These are phyloP conservation scores for Sylvietta virens DNA, from an alignment of 2,113 vertebrate species.

Conservation along the genomic window DNA sequence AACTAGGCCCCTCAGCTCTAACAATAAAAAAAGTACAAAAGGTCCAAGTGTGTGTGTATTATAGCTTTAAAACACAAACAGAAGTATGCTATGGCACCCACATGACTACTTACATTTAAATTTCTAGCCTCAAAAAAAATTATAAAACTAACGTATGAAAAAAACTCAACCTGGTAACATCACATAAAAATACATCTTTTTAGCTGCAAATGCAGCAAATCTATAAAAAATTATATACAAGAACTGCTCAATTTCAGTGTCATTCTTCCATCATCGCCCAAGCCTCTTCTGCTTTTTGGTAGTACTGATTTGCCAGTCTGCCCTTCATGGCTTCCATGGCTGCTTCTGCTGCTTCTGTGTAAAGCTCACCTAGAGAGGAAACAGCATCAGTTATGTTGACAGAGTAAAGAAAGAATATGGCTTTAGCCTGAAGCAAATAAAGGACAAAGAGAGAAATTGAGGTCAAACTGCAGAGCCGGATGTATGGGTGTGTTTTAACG, in stretches of 20 bases:
- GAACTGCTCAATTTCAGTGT: not conserved
- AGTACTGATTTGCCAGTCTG: constrained; percentile 91
- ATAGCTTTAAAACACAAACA: not conserved
- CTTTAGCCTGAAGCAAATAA: not conserved
- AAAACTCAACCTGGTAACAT: not conserved
- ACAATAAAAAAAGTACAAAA: constrained; percentile 19
- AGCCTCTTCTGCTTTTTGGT: constrained; percentile 93
- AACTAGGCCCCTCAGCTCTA: not conserved
- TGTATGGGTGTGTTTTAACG: not conserved
- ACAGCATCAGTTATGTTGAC: not conserved
- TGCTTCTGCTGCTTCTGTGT: constrained; percentile 91
- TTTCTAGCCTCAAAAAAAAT: constrained; percentile 4
- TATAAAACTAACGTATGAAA: constrained; percentile 17
- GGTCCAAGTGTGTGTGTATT: not conserved
- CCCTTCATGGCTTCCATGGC: constrained; percentile 97
- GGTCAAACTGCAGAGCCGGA: not conserved
- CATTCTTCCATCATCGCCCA: constrained; percentile 90
- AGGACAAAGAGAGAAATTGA: not conserved
- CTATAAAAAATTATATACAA: constrained; percentile 7
- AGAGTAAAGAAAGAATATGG: not conserved
- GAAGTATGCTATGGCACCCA: not conserved
- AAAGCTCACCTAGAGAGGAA: constrained; percentile 84
- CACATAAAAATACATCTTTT: constrained; percentile 47
- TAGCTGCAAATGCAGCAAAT: not conserved
- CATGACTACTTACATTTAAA: not conserved